A percentile compares a stretch with the other conserved stretches of the same genome.
Conservation (phyloP, 2,113 vertebrate species). For the Psittacula cyanocephala region DNA sequence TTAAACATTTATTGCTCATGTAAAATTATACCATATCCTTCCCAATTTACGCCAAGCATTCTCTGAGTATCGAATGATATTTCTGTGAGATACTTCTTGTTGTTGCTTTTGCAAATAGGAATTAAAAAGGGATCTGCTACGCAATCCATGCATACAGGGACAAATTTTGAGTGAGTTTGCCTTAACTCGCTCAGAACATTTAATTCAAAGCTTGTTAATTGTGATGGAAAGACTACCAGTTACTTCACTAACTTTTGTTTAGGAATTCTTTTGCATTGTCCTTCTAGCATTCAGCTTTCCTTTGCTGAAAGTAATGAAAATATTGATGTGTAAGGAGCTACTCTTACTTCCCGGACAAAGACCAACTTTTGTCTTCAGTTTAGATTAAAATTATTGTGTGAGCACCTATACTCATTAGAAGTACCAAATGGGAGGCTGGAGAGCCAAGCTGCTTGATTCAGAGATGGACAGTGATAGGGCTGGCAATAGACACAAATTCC, state of each 20-base stretch:
- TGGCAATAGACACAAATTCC: neutral
- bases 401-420: neutral
- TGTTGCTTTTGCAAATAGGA: neutral
- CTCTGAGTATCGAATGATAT: neutral
- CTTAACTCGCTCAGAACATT: neutral
- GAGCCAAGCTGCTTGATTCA: neutral
- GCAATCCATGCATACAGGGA: neutral
- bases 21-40: slow-evolving; percentile 28
- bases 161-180: neutral
- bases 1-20: slow-evolving; percentile 21
- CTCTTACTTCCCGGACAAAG: neutral
- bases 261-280: neutral
- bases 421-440: neutral
- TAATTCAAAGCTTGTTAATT: neutral
- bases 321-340: neutral
- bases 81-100: neutral
- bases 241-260: neutral
- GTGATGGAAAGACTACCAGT: neutral
- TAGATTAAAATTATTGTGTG: neutral
- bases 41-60: neutral
- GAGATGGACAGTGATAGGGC: neutral
- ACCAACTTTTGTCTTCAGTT: neutral
- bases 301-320: neutral
- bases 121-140: neutral
- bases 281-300: neutral